Percentiles rank a stretch among this genome's conserved stretches.
phyloP scores from a whole-genome alignment of 2,888 invertebrate genomes.

The Tanytarsus gracilentus region DNA sequence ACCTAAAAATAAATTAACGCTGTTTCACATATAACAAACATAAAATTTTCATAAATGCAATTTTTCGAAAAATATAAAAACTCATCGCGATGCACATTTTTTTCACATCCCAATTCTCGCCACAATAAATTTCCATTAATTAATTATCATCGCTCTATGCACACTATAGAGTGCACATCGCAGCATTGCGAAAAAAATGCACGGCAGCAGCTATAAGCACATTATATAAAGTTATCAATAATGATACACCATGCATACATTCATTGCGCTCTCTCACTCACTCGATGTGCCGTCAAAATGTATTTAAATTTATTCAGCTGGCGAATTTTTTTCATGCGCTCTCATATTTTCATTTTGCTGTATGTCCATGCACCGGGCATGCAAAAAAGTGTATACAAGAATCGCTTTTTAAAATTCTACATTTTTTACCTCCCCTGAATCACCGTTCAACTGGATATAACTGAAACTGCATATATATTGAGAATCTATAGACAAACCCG shows the following conservation, averaged over 20 bases:
- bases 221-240: conserved; percentile 14
- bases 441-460: conserved; percentile 2
- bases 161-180: background rate
- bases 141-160: background rate
- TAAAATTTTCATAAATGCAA: no score
- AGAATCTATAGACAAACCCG: no score
- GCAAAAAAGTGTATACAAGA: background rate
- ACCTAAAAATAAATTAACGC: no score
- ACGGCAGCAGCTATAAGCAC: background rate
- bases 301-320: conserved; percentile 14
- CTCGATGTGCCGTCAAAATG: background rate
- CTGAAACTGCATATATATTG: background rate
- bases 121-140: background rate
- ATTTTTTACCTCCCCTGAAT: background rate
- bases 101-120: no score
- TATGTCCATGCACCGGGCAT: background rate
- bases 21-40: no score
- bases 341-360: background rate
- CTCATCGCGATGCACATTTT: no score
- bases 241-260: conserved; percentile 13
- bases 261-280: background rate
- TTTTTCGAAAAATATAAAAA: no score
- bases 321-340: background rate
- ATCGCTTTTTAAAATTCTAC: background rate
- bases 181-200: background rate